Evolutionary conservation across 1,140 invertebrate species (phyloP).

Genomic region (Paralvinella palmiformis): DNA sequence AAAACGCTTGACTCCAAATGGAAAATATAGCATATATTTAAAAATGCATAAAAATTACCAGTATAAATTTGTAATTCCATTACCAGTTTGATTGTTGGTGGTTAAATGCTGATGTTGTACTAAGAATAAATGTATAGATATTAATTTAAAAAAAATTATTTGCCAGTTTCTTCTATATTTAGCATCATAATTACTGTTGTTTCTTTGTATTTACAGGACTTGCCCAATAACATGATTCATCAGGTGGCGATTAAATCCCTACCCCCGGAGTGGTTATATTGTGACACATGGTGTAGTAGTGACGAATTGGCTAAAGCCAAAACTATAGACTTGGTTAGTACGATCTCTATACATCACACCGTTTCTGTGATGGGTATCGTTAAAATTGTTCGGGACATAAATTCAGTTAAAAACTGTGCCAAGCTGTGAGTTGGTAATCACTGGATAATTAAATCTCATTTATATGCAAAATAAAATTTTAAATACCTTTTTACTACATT

Average conservation of each 20-base stretch:
- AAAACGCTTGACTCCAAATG: too few relatives aligned
- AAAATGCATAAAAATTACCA: too few relatives aligned
- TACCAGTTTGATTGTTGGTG: too few relatives aligned
- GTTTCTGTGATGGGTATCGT: too few relatives aligned
- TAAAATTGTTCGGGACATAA: too few relatives aligned
- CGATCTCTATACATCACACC: too few relatives aligned
- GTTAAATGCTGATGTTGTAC: too few relatives aligned
- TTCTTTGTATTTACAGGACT: conserved; percentile 54
- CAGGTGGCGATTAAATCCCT: conserved; percentile 97
- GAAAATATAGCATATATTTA: too few relatives aligned
- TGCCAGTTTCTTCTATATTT: neutral
- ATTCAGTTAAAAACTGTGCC: neutral
- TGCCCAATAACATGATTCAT: conserved; percentile 99
- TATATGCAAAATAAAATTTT: neutral
- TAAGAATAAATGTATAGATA: too few relatives aligned
- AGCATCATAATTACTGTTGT: neutral
- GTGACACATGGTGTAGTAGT: conserved; percentile 98
- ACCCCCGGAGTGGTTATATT: conserved; percentile 99
- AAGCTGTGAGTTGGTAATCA: neutral
- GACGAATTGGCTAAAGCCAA: conserved; percentile 84
- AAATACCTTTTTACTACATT: too few relatives aligned
- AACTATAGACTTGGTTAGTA: conserved; percentile 89
- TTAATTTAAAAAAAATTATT: too few relatives aligned
- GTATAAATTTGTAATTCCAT: too few relatives aligned
- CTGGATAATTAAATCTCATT: conserved; percentile 8